These are phyloP conservation scores for Enteromius viviparus DNA, from an alignment of 2,797 vertebrate genomes.

Conservation along the genomic window DNA sequence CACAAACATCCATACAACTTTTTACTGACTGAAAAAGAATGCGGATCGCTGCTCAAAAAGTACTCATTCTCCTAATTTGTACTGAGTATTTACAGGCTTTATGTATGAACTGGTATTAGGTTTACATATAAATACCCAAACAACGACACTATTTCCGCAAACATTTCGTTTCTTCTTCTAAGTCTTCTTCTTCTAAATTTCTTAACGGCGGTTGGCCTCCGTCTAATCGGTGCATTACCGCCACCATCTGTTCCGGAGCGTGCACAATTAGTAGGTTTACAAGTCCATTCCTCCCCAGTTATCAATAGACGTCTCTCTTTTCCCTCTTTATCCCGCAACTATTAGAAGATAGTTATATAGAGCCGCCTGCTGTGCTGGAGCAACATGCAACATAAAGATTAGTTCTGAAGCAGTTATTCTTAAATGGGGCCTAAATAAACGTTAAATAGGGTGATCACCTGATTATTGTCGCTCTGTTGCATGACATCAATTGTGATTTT, in stretches of 20 bases:
- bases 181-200: not conserved
- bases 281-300: no score
- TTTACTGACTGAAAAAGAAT: not conserved
- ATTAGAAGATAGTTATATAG: no score
- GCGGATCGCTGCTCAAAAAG: not conserved
- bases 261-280: no score
- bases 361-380: no score
- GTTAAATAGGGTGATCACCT: no score
- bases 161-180: not conserved
- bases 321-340: no score
- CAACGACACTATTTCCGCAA: not conserved
- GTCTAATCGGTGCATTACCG: no score
- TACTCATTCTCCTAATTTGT: not conserved
- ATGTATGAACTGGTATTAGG: not conserved
- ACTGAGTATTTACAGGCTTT: not conserved
- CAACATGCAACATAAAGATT: no score
- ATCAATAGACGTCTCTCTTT: no score
- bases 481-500: not conserved
- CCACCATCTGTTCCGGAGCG: no score
- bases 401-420: no score
- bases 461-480: not conserved
- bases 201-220: not conserved
- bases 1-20: not conserved
- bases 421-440: no score
- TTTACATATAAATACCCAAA: not conserved